Evolutionary conservation across 2,113 vertebrate genomes (phyloP).

Genomic region (Phalacrocorax brasilianus): DNA sequence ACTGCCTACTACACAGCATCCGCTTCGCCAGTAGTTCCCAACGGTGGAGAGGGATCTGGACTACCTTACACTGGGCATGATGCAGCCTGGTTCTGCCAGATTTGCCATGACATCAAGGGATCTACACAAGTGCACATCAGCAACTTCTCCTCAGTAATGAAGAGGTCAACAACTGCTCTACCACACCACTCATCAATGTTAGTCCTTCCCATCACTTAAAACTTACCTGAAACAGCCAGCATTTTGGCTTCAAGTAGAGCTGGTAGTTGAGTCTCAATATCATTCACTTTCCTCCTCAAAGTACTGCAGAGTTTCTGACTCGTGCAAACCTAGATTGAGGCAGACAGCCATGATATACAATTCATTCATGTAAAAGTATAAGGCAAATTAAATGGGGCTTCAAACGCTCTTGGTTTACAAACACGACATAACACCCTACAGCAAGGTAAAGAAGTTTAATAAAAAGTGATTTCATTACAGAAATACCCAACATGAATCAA

Average conservation of each 20-base stretch:
- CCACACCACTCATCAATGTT: not conserved
- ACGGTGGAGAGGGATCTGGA: not conserved
- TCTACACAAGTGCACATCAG: not conserved
- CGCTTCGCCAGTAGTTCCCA: not conserved
- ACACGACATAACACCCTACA: conserved; percentile 39
- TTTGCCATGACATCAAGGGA: not conserved
- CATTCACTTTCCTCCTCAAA: conserved; percentile 82
- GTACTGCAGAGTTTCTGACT: conserved; percentile 84
- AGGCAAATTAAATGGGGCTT: conserved; percentile 31
- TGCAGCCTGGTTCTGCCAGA: fast-evolving
- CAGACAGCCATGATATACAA: conserved; percentile 17
- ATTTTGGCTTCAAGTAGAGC: conserved; percentile 87
- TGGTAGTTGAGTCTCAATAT: conserved; percentile 85
- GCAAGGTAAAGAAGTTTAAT: conserved; percentile 29
- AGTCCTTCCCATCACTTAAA: not conserved
- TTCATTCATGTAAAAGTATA: conserved; percentile 40
- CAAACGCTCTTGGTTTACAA: conserved; percentile 41
- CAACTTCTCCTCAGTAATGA: not conserved
- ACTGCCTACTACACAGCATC: not conserved
- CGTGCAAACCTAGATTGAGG: conserved; percentile 80
- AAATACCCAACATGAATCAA: not conserved
- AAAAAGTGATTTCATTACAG: conserved; percentile 20
- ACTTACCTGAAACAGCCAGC: conserved; percentile 83
- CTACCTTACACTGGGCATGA: not conserved
- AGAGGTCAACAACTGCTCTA: not conserved